phyloP scores from a whole-genome alignment of 2,113 vertebrate species.

The Pseudonaja textilis region DNA sequence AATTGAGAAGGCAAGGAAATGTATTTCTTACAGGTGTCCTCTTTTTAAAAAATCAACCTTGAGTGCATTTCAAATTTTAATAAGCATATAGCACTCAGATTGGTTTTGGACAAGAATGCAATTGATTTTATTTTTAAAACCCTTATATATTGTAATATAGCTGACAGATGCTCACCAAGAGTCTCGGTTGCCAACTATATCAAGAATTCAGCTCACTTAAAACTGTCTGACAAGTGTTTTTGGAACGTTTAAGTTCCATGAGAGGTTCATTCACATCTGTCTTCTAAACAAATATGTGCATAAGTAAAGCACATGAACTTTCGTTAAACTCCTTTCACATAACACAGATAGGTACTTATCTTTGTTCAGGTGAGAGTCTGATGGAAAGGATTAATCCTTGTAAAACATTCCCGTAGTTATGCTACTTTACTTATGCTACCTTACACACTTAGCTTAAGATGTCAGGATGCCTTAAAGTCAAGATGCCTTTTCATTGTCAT shows the following conservation, averaged over 20 bases:
- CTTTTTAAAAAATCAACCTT: background rate
- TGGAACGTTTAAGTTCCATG: background rate
- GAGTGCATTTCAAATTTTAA: background rate
- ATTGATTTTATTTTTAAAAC: background rate
- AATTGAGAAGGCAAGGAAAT: background rate
- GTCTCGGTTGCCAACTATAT: background rate
- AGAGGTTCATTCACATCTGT: constrained; percentile 2
- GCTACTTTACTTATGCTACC: background rate
- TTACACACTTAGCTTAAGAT: constrained; percentile 16
- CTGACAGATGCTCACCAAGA: background rate
- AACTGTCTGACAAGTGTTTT: background rate
- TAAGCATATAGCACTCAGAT: background rate
- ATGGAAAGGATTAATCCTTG: background rate
- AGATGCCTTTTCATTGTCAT: background rate
- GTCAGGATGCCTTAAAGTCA: constrained; percentile 18
- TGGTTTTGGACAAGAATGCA: background rate
- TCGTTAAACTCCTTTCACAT: background rate
- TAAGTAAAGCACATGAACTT: background rate
- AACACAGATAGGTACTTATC: background rate
- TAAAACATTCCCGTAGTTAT: background rate
- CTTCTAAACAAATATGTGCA: background rate
- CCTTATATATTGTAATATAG: background rate
- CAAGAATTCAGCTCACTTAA: background rate
- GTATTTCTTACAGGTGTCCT: background rate
- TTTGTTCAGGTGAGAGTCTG: background rate